These are phyloP conservation scores for Dicrurus megarhynchus DNA, from an alignment of 2,113 vertebrate genomes.

Conservation along the genomic window DNA sequence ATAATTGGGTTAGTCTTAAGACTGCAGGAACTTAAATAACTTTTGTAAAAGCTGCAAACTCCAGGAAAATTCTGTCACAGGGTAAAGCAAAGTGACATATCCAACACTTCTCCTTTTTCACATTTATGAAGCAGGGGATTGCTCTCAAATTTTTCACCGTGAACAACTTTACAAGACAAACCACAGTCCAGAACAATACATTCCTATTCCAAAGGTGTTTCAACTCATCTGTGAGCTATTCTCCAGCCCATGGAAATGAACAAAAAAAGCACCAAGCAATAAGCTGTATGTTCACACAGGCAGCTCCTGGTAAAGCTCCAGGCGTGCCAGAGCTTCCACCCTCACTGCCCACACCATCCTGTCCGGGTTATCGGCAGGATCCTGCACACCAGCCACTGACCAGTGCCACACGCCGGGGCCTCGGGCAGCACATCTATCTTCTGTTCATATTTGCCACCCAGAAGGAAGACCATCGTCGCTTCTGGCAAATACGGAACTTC, in stretches of 20 bases:
- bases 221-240: neutral
- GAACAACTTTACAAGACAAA: neutral
- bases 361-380: accelerated
- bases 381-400: neutral
- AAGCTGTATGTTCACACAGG: neutral
- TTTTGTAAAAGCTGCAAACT: neutral
- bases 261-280: neutral
- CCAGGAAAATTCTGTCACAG: neutral
- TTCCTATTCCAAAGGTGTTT: neutral
- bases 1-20: neutral
- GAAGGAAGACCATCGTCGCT: neutral
- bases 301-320: neutral
- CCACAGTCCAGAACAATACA: neutral
- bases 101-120: neutral
- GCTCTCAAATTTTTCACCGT: neutral
- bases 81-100: neutral
- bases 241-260: neutral
- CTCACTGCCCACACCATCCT: neutral
- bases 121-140: neutral
- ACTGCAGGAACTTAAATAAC: neutral
- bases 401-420: neutral
- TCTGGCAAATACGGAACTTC: neutral
- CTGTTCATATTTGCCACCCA: accelerated
- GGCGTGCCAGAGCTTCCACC: accelerated
- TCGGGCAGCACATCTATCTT: neutral